Conservation (phyloP, 2,888 invertebrate genomes). For the Eupithecia pulchellata region DNA sequence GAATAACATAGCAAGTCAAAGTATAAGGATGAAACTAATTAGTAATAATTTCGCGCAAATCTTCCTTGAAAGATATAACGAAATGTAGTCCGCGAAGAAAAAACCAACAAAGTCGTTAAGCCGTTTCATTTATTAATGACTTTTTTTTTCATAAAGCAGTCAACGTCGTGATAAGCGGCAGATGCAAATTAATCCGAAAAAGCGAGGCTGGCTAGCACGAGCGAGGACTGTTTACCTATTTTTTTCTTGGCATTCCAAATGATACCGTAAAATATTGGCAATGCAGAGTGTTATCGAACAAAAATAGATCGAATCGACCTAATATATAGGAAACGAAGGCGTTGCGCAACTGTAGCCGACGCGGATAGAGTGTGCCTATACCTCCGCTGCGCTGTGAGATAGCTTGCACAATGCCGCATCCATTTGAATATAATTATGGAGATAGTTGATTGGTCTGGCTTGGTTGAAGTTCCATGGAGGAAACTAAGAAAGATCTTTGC, state of each 20-base stretch:
- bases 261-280: constrained; percentile 64
- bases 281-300: constrained; percentile 62
- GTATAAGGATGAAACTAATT: no score
- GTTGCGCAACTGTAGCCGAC: constrained; percentile 66
- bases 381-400: constrained; percentile 47
- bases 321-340: constrained; percentile 73
- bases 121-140: no score
- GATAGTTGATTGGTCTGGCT: background rate
- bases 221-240: constrained; percentile 25
- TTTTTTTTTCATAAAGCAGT: no score
- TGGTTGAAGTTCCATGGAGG: constrained; percentile 15
- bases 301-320: constrained; percentile 79
- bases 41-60: no score
- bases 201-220: constrained; percentile 16
- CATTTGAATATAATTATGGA: constrained; percentile 48
- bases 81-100: no score
- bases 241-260: constrained; percentile 47
- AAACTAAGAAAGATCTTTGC: background rate
- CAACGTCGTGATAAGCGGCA: background rate
- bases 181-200: background rate
- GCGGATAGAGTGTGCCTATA: constrained; percentile 59
- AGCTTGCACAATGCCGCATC: constrained; percentile 63
- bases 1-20: background rate
- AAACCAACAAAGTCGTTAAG: no score
- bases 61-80: no score